Percentiles rank a stretch among this genome's conserved stretches.
phyloP scores from a whole-genome alignment of 2,113 vertebrate species.

The Albula glossodonta region DNA sequence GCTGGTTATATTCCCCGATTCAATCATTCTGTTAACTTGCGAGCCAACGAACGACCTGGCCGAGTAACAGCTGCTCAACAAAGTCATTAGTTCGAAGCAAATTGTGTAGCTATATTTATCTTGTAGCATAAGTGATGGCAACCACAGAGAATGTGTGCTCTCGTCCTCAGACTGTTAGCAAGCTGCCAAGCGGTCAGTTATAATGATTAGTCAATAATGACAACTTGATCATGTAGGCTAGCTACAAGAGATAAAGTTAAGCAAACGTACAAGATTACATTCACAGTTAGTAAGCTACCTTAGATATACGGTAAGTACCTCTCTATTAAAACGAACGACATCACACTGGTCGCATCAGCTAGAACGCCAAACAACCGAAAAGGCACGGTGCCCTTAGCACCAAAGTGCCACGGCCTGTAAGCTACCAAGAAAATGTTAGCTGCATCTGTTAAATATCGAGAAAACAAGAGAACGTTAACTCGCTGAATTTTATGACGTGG shows the following conservation, averaged over 20 bases:
- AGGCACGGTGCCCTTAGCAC: not conserved
- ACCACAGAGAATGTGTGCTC: not conserved
- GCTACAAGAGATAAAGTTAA: not conserved
- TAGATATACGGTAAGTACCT: not conserved
- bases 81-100: not conserved
- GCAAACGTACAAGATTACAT: not conserved
- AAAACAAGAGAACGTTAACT: not conserved
- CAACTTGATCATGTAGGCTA: not conserved
- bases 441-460: not conserved
- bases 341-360: not conserved
- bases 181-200: not conserved
- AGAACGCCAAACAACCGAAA: not conserved
- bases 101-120: not conserved
- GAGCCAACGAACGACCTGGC: too few relatives aligned
- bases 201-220: not conserved
- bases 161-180: not conserved
- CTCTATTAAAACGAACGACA: too few relatives aligned
- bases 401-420: not conserved
- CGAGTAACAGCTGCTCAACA: not conserved
- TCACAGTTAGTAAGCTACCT: not conserved
- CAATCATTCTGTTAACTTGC: too few relatives aligned
- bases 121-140: not conserved
- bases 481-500: slow-evolving; percentile 35
- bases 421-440: not conserved
- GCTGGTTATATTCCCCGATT: not conserved